Conservation (phyloP, 2,888 invertebrate species). For the Epinotia nisella region DNA sequence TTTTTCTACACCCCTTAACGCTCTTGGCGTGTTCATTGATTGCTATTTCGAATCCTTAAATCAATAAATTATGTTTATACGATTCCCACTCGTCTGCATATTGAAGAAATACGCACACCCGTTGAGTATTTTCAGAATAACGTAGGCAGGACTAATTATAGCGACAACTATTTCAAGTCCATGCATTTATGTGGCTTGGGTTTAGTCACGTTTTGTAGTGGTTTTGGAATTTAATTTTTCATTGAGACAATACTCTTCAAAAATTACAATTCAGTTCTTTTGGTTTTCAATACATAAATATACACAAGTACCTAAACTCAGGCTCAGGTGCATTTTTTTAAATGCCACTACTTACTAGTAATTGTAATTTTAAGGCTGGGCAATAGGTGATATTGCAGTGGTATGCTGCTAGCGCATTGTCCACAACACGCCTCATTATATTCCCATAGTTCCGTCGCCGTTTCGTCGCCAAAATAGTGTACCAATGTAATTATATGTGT, state of each 20-base stretch:
- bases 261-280: no score
- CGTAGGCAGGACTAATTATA: slow-evolving; percentile 64
- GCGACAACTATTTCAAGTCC: slow-evolving; percentile 69
- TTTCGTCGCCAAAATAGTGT: no score
- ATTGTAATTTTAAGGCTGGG: no score
- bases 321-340: no score
- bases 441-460: no score
- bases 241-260: not conserved
- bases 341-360: no score
- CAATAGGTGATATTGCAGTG: no score
- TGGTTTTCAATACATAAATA: no score
- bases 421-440: no score
- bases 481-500: no score
- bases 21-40: not conserved
- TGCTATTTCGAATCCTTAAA: slow-evolving; percentile 24
- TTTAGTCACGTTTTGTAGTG: slow-evolving; percentile 32
- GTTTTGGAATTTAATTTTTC: slow-evolving; percentile 5
- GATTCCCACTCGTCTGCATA: slow-evolving; percentile 20
- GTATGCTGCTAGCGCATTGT: no score
- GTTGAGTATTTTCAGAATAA: slow-evolving; percentile 52
- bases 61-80: slow-evolving; percentile 38
- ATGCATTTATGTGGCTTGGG: slow-evolving; percentile 52
- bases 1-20: not conserved
- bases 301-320: no score
- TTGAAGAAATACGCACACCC: slow-evolving; percentile 39